These are phyloP conservation scores for Eremobia ochroleuca DNA, from an alignment of 2,888 invertebrate genomes.

Conservation along the genomic window DNA sequence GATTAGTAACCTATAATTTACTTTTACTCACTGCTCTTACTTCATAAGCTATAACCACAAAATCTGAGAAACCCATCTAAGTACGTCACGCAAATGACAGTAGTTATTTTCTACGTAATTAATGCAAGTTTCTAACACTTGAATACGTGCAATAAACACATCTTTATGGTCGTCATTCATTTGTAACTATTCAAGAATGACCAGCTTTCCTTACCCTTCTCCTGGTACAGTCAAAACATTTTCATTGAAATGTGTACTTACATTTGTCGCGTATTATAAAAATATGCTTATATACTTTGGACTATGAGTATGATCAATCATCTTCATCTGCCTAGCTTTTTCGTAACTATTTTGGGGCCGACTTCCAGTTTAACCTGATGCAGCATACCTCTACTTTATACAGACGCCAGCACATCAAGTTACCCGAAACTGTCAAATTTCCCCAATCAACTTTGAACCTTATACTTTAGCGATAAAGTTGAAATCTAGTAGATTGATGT, in stretches of 20 bases:
- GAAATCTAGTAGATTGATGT: too few species aligned
- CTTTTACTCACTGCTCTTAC: slow-evolving; percentile 7
- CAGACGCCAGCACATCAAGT: too few species aligned
- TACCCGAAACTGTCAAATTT: too few species aligned
- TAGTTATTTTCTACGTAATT: slow-evolving; percentile 12
- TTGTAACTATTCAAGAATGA: not conserved
- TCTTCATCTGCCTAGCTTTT: not conserved
- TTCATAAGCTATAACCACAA: not conserved
- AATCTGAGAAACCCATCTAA: slow-evolving; percentile 1
- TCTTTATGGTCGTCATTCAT: not conserved
- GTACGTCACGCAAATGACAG: slow-evolving; percentile 3
- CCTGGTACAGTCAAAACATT: not conserved
- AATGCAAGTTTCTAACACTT: not conserved
- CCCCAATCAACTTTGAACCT: too few species aligned
- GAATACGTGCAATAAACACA: slow-evolving; percentile 4
- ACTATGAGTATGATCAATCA: not conserved
- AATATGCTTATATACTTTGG: not conserved
- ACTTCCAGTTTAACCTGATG: too few species aligned
- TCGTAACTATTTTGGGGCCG: too few species aligned
- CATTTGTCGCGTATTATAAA: not conserved
- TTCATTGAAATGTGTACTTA: not conserved
- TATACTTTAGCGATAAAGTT: too few species aligned
- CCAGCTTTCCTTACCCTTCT: not conserved
- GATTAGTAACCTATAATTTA: not conserved
- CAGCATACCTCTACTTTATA: too few species aligned